Evolutionary conservation across 2,113 vertebrate species (phyloP).

Genomic region (Ancistrus triradiatus): DNA sequence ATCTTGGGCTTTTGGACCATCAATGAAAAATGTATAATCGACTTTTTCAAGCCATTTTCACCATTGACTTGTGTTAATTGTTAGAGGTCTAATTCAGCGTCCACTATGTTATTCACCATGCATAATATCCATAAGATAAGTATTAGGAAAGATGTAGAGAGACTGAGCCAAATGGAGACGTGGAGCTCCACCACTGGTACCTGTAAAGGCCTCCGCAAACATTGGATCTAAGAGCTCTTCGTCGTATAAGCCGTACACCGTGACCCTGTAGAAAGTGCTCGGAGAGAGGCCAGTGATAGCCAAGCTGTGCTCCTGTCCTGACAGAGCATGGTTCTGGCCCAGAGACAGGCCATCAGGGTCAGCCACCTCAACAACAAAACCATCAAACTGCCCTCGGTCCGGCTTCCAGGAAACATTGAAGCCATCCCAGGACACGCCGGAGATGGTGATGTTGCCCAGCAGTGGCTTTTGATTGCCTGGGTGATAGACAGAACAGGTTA

Average conservation of each 20-base stretch:
- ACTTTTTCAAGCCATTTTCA: no score
- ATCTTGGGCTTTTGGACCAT: no score
- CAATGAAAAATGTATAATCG: no score
- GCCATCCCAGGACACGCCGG: constrained; percentile 80
- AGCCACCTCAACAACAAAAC: constrained; percentile 82
- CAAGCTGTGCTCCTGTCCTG: constrained; percentile 63
- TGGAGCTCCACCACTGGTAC: constrained; percentile 54
- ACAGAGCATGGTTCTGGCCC: constrained; percentile 69
- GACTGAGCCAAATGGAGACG: constrained; percentile 33
- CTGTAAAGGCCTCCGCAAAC: constrained; percentile 77
- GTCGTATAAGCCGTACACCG: constrained; percentile 71
- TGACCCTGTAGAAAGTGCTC: constrained; percentile 76
- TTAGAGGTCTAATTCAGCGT: constrained; percentile 13
- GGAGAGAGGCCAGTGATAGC: constrained; percentile 75
- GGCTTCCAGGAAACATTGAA: constrained; percentile 86
- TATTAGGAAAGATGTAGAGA: constrained; percentile 30
- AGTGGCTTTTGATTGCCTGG: constrained; percentile 79
- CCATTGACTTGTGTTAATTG: not conserved
- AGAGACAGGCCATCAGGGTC: constrained; percentile 64
- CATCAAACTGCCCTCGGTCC: constrained; percentile 71
- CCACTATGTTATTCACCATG: not conserved
- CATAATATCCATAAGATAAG: not conserved
- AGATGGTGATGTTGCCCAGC: constrained; percentile 73
- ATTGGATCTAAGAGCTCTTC: constrained; percentile 71
- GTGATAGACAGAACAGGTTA: constrained; percentile 67